Evolutionary conservation across 2,797 vertebrate species (phyloP).

Genomic region (Catharus ustulatus): DNA sequence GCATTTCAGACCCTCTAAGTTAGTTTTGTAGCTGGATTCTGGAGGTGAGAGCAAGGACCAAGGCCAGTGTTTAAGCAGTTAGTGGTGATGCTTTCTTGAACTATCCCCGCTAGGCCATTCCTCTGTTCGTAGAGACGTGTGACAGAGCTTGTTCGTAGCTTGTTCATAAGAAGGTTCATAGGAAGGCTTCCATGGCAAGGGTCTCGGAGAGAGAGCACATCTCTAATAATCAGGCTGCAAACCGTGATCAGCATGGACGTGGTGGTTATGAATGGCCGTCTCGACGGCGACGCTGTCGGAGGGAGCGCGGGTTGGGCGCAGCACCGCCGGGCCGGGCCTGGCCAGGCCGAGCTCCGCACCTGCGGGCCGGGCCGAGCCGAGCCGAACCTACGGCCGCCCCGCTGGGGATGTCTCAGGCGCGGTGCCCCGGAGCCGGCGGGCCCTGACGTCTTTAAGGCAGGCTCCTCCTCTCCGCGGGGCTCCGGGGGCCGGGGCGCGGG

Average conservation of each 20-base stretch:
- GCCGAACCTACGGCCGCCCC: not conserved
- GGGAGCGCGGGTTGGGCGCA: not conserved
- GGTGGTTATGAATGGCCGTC: fast-evolving
- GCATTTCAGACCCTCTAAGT: not conserved
- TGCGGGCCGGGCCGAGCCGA: not conserved
- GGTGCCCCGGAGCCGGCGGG: not conserved
- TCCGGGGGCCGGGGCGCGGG: not conserved
- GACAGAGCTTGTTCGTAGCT: too few species aligned
- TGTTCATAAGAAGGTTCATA: too few species aligned
- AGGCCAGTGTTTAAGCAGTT: not conserved
- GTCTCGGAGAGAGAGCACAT: fast-evolving
- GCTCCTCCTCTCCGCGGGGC: constrained; percentile 64
- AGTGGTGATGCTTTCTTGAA: not conserved
- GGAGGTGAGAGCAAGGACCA: not conserved
- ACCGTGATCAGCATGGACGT: fast-evolving
- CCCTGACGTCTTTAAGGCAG: constrained; percentile 64
- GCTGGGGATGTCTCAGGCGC: fast-evolving
- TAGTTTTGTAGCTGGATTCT: not conserved
- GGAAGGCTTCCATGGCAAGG: fast-evolving
- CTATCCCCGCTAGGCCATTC: not conserved
- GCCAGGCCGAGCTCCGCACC: too few species aligned
- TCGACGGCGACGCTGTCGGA: not conserved
- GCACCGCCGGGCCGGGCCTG: not conserved
- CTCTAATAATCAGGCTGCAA: fast-evolving
- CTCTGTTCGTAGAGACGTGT: fast-evolving